Percentiles rank a stretch among this genome's conserved stretches.
phyloP scores from a whole-genome alignment of 2,797 vertebrate genomes.

The Lagocephalus sceleratus region DNA sequence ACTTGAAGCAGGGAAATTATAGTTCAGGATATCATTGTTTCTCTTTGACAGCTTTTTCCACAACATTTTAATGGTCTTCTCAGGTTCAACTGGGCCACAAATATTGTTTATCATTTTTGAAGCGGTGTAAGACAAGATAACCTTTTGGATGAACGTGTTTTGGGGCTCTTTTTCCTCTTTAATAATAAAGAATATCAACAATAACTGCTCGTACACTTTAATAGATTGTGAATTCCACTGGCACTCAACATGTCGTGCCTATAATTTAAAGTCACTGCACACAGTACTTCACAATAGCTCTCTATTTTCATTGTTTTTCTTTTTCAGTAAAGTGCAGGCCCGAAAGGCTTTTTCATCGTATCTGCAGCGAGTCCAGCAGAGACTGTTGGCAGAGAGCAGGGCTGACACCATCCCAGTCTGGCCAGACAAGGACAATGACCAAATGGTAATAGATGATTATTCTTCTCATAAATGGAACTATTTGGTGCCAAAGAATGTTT shows the following conservation, averaged over 20 bases:
- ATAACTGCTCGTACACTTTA: slow-evolving; percentile 18
- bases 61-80: slow-evolving; percentile 45
- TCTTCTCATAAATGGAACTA: slow-evolving; percentile 29
- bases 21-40: slow-evolving; percentile 74
- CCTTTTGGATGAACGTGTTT: slow-evolving; percentile 40
- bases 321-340: slow-evolving; percentile 90
- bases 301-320: slow-evolving; percentile 14
- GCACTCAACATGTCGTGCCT: too few species aligned
- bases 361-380: slow-evolving; percentile 87
- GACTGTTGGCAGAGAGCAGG: slow-evolving; percentile 82
- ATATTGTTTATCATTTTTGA: slow-evolving; percentile 57
- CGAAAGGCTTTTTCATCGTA: slow-evolving; percentile 92
- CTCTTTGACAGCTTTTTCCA: slow-evolving; percentile 63
- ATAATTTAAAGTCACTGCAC: too few species aligned
- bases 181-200: slow-evolving; percentile 23
- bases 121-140: slow-evolving; percentile 37
- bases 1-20: slow-evolving; percentile 62
- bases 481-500: slow-evolving; percentile 28
- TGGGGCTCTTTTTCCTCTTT: slow-evolving; percentile 48
- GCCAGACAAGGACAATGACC: slow-evolving; percentile 87
- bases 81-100: slow-evolving; percentile 44
- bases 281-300: too few species aligned
- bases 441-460: slow-evolving; percentile 80
- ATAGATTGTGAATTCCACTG: slow-evolving; percentile 23
- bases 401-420: slow-evolving; percentile 73